phyloP scores from a whole-genome alignment of 2,888 invertebrate species.

The Brenthis daphne region DNA sequence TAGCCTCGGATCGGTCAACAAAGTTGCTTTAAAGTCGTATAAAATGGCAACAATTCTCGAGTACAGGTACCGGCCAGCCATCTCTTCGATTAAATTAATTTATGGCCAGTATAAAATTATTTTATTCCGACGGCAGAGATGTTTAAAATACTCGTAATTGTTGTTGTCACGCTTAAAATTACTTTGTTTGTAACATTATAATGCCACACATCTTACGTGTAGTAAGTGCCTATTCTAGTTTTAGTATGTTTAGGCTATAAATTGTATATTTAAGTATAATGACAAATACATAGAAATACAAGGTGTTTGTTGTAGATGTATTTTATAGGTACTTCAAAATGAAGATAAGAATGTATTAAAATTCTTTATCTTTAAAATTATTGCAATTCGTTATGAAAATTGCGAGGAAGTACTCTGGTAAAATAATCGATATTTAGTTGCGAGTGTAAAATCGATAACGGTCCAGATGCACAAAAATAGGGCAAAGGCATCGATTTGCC shows the following conservation, averaged over 20 bases:
- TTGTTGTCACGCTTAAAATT: slow-evolving; percentile 60
- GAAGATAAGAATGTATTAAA: no score
- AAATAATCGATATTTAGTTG: slow-evolving; percentile 41
- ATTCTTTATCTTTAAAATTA: no score
- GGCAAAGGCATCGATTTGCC: slow-evolving; percentile 80
- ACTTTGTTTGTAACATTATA: slow-evolving; percentile 64
- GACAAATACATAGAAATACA: no score
- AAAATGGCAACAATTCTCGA: slow-evolving; percentile 27
- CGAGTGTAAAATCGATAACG: slow-evolving; percentile 71
- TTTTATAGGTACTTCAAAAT: no score
- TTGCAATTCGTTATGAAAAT: background rate
- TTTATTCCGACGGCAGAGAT: slow-evolving; percentile 61
- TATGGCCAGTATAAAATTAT: slow-evolving; percentile 69
- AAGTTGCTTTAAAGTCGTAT: slow-evolving; percentile 34
- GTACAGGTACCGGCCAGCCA: slow-evolving; percentile 26
- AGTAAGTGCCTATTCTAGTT: background rate
- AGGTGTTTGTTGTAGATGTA: no score
- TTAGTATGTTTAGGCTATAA: background rate
- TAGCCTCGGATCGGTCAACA: slow-evolving; percentile 24
- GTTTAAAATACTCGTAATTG: slow-evolving; percentile 60
- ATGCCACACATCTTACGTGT: slow-evolving; percentile 32
- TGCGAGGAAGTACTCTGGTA: slow-evolving; percentile 2
- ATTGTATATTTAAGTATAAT: no score
- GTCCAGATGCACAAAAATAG: slow-evolving; percentile 82
- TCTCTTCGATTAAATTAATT: slow-evolving; percentile 46